Evolutionary conservation across 2,888 invertebrate species (phyloP).

Genomic region (Cantharis rufa): DNA sequence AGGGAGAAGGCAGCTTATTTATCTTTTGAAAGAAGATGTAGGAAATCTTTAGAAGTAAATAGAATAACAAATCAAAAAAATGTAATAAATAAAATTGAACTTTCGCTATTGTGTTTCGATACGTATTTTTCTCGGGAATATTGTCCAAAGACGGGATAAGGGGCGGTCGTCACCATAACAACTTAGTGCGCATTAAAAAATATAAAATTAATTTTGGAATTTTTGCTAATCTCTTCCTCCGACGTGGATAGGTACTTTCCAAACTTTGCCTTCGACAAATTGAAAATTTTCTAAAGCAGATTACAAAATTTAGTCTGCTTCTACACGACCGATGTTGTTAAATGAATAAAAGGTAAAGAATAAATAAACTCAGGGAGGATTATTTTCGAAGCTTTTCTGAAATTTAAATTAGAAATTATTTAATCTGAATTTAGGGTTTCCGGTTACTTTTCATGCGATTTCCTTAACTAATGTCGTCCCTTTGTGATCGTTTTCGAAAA

Average conservation of each 20-base stretch:
- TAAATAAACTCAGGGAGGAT: slow-evolving; percentile 14
- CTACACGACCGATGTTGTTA: slow-evolving; percentile 9
- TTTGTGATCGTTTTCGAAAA: not conserved
- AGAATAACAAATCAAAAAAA: not conserved
- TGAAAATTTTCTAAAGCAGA: slow-evolving; percentile 37
- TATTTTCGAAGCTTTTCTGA: slow-evolving; percentile 14
- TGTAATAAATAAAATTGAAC: slow-evolving; percentile 1
- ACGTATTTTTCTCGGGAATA: slow-evolving; percentile 23
- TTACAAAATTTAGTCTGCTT: slow-evolving; percentile 28
- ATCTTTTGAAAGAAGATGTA: not conserved
- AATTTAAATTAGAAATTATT: slow-evolving; percentile 9
- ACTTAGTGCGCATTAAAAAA: slow-evolving; percentile 41
- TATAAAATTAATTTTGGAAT: slow-evolving; percentile 48
- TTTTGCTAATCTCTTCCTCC: slow-evolving; percentile 42
- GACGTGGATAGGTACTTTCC: slow-evolving; percentile 16
- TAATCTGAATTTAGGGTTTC: slow-evolving; percentile 4
- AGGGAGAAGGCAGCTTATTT: not conserved
- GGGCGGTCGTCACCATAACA: slow-evolving; percentile 45
- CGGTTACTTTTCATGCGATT: not conserved
- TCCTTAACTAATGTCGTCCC: not conserved
- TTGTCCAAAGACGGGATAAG: slow-evolving; percentile 40
- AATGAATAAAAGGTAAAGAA: slow-evolving; percentile 8
- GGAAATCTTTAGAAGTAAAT: not conserved
- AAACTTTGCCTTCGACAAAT: slow-evolving; percentile 37
- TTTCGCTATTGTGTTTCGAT: not conserved